Base-by-base conservation (phyloP, 2,888 invertebrate genomes). In the Steinernema hermaphroditum region DNA sequence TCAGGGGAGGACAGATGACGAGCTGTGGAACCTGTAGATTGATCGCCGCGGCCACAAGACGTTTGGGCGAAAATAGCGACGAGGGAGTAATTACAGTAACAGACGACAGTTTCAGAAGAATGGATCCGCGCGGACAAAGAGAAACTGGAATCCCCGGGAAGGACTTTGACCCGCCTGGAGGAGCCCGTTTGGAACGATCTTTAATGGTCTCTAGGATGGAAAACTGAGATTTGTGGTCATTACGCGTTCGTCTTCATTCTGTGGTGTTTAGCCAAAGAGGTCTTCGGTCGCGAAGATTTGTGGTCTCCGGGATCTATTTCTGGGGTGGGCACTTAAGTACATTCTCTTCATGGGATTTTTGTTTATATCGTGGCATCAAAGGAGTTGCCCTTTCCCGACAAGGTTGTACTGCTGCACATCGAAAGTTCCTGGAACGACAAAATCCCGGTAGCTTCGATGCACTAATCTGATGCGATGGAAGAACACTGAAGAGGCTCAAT, bases 241-340 rank as follows among this genome's bases (percentile, higher is more conserved):
- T 37, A n/a, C n/a, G n/a, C n/a, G n/a, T n/a, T n/a, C n/a, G n/a
- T n/a, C n/a, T 37, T 37, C 12, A 12, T 37, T 37, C 6, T 22
- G 54, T 27, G 27, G 46, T 46, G 46, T 16, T 16, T 4, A 46
- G 4, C 37, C 12, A 2, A 62, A 4, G 12, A 62, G 32, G 16
- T 46, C 46, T 6, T 16, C 22, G 46, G 16, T 46, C 46, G 22
- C 32, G 29, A 27, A 29, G 62, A n/a, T 62, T 29, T 32, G 16
- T 62, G 62, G 34, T 62, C 62, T 32, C 12, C 29, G 34, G n/a
- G 62, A 29, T 16, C 29, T 62, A 62, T 62, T 62, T 62, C 32
- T 8, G n/a, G 62, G 4, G 22, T 9, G 4, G 6, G 46, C 46
- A 46, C 16, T 46, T 46, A 46, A 16, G 22, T 19, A 46, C 46